phyloP scores from a whole-genome alignment of 2,113 vertebrate genomes.

The Parus major region DNA sequence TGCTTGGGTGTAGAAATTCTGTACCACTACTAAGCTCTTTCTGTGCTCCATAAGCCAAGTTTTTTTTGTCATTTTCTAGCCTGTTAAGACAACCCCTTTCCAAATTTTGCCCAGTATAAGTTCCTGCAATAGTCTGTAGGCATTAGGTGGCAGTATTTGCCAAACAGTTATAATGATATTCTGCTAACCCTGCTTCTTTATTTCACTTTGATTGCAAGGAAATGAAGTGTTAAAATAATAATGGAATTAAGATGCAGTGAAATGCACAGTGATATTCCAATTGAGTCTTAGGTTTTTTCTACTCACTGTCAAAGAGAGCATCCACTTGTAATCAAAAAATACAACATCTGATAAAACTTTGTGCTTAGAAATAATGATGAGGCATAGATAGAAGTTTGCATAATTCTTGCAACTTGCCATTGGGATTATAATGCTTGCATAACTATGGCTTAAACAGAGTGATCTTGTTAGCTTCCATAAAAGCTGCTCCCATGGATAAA shows the following conservation, averaged over 20 bases:
- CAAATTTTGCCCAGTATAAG: background rate
- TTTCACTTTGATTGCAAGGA: background rate
- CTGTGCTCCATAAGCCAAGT: background rate
- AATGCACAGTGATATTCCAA: background rate
- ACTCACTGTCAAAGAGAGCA: background rate
- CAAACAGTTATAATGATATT: background rate
- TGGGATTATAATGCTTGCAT: background rate
- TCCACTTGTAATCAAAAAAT: background rate
- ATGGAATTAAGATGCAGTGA: background rate
- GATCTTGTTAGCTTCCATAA: background rate
- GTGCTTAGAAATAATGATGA: background rate
- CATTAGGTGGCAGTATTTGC: slow-evolving; percentile 19
- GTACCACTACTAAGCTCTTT: background rate
- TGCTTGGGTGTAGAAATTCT: background rate
- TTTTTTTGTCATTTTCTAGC: background rate
- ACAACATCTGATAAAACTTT: background rate
- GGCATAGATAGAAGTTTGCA: background rate
- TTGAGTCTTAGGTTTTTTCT: background rate
- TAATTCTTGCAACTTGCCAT: background rate
- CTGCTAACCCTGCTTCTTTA: background rate
- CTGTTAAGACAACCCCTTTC: background rate
- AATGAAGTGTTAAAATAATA: background rate
- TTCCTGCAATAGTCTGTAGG: background rate
- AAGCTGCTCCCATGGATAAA: background rate
- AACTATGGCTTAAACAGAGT: background rate